These are phyloP conservation scores for Lordiphosa clarofinis DNA, from an alignment of 1,140 invertebrate species.

Conservation along the genomic window DNA sequence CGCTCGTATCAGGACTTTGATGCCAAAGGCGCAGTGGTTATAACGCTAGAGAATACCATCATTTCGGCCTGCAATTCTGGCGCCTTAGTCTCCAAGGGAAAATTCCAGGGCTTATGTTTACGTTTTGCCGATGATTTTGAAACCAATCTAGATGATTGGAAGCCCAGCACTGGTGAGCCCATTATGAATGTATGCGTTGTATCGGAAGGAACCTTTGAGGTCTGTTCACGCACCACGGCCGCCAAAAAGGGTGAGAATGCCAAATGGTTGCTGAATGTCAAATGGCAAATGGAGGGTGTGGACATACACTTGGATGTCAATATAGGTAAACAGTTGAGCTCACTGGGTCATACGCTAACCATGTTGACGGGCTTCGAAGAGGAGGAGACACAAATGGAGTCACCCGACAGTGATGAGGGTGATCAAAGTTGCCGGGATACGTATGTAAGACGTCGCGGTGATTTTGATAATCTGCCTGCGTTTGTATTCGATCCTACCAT, in stretches of 20 bases:
- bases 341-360: slow-evolving; percentile 96
- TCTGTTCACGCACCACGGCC: slow-evolving; percentile 94
- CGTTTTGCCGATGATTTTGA: slow-evolving; percentile 98
- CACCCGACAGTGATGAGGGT: slow-evolving; percentile 89
- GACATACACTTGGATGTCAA: slow-evolving; percentile 97
- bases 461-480: slow-evolving; percentile 87
- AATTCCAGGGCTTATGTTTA: slow-evolving; percentile 93
- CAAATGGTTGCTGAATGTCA: slow-evolving; percentile 98
- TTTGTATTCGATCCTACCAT: slow-evolving; percentile 92
- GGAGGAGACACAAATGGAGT: slow-evolving; percentile 86
- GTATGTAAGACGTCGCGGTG: slow-evolving; percentile 71
- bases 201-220: slow-evolving; percentile 98
- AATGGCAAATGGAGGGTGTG: slow-evolving; percentile 99
- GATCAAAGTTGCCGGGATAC: slow-evolving; percentile 82
- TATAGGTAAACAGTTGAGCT: slow-evolving; percentile 96
- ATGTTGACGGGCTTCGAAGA: slow-evolving; percentile 94
- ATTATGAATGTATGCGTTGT: slow-evolving; percentile 98
- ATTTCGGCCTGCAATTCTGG: slow-evolving; percentile 94
- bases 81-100: slow-evolving; percentile 87
- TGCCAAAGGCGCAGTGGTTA: slow-evolving; percentile 93
- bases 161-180: slow-evolving; percentile 91
- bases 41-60: slow-evolving; percentile 96
- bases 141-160: slow-evolving; percentile 97
- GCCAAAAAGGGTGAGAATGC: slow-evolving; percentile 93
- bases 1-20: slow-evolving; percentile 88